Base-by-base conservation (phyloP, 2,113 vertebrate species). In the Seriola dumerili region DNA sequence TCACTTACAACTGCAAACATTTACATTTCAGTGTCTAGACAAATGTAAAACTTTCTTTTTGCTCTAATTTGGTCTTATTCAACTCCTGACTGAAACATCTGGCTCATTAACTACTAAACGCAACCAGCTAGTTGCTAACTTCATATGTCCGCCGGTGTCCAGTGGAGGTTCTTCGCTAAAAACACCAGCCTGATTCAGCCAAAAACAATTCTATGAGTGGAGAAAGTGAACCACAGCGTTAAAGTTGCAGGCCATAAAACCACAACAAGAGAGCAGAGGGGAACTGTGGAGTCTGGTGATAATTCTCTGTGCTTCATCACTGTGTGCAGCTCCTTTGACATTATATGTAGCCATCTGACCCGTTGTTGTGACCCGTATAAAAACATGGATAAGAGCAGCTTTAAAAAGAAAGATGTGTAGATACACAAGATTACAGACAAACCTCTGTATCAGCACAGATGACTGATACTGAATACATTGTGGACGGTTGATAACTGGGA, bases 401-500 rank as follows among this genome's bases (percentile, higher is more conserved):
- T 36, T 38, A 13, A 34, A 59, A 12, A 23, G 4, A 59, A 19
- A 29, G 2, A 40, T 16, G 17, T 25, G 13, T 10, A 8, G 38
- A 46, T 12, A n/a, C 38, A 58, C 17, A 57, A 58, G 38, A 58
- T 23, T 9, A n/a, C 16, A 52, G 46, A 64, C 4, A 17, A 21
- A 32, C 19, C 13, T n/a, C 34, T 29, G 55, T 69, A 50, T 42
- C 38, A 32, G 40, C 29, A 44, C 7, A 29, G 19, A 72, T 32
- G 44, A 34, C 54, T 5, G 44, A 73, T n/a, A 4, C 10, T 14
- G 34, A 70, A 52, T 42, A 48, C 25, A 67, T 4, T 8, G 0
- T 11, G 1, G 38, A 40, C 5, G 5, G 59, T 13, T 72, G 67
- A 59, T 48, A 75, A 76, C 71, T 66, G 50, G 55, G 19, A 69